Evolutionary conservation across 2,888 invertebrate genomes (phyloP).

Genomic region (Aporophyla lueneburgensis): DNA sequence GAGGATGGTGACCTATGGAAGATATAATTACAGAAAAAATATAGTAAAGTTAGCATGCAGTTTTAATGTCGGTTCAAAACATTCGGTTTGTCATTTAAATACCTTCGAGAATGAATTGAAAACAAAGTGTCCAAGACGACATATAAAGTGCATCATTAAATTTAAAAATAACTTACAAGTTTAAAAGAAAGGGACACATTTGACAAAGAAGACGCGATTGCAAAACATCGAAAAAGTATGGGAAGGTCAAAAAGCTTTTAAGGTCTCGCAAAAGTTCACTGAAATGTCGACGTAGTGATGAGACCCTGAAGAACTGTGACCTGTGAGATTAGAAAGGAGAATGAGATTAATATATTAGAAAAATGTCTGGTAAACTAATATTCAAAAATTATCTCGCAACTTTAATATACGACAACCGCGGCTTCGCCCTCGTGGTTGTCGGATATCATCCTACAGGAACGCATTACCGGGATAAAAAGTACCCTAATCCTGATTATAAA

Average conservation of each 20-base stretch:
- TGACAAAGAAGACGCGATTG: slow-evolving; percentile 51
- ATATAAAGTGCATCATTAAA: slow-evolving; percentile 57
- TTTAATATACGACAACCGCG: neutral
- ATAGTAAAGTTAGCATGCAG: neutral
- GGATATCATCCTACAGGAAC: too few species aligned
- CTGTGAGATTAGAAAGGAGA: neutral
- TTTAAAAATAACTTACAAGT: slow-evolving; percentile 58
- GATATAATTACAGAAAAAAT: neutral
- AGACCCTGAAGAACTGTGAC: slow-evolving; percentile 20
- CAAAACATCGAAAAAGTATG: slow-evolving; percentile 61
- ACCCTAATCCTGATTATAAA: too few species aligned
- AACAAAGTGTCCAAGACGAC: slow-evolving; percentile 40
- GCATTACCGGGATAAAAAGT: too few species aligned
- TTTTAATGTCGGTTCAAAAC: neutral
- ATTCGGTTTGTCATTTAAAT: slow-evolving; percentile 7
- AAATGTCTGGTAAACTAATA: neutral
- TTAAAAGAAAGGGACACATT: slow-evolving; percentile 53
- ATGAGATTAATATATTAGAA: neutral
- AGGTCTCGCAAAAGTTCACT: slow-evolving; percentile 28
- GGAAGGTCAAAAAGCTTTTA: slow-evolving; percentile 53
- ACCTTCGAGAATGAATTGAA: slow-evolving; percentile 17
- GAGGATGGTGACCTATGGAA: neutral
- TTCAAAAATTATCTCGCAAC: neutral
- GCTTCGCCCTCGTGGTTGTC: too few species aligned
- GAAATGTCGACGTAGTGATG: slow-evolving; percentile 17